Percentiles rank a stretch among this genome's conserved stretches.
Evolutionary conservation across 2,888 invertebrate genomes (phyloP).

Genomic region (Mycogona germanica): DNA sequence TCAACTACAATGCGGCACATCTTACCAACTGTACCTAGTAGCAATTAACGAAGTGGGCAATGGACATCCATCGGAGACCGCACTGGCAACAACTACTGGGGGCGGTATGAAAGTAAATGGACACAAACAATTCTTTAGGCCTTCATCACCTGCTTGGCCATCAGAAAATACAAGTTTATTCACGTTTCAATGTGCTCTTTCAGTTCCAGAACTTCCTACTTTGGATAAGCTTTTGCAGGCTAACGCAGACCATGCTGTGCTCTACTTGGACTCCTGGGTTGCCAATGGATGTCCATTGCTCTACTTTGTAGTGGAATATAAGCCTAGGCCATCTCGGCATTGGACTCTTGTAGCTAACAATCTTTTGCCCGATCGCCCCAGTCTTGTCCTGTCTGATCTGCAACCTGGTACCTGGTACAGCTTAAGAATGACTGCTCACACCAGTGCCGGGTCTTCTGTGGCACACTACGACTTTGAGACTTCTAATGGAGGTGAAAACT

Average conservation of each 20-base stretch:
- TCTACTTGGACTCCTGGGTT: constrained; percentile 9
- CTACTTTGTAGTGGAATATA: constrained; percentile 16
- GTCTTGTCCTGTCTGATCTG: constrained; percentile 5
- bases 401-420: constrained; percentile 7
- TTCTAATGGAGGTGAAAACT: not conserved
- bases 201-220: constrained; percentile 10
- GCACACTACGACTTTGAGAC: constrained; percentile 14
- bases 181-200: not conserved
- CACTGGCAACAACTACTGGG: constrained; percentile 12
- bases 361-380: not conserved
- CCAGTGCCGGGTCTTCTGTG: constrained; percentile 12
- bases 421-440: constrained; percentile 13
- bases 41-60: constrained; percentile 14
- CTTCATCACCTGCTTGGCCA: no score
- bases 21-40: constrained; percentile 9
- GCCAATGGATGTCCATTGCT: constrained; percentile 12
- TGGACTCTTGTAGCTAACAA: constrained; percentile 12
- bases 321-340: constrained; percentile 2
- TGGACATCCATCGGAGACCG: constrained; percentile 13
- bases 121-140: not conserved
- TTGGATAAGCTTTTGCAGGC: constrained; percentile 9
- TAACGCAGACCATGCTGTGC: constrained; percentile 6
- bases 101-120: constrained; percentile 11
- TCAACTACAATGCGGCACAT: constrained; percentile 12
- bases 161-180: no score